Percentiles rank a stretch among this genome's conserved stretches.
Conservation (phyloP, 2,113 vertebrate species). For the Pterocles burchelli region DNA sequence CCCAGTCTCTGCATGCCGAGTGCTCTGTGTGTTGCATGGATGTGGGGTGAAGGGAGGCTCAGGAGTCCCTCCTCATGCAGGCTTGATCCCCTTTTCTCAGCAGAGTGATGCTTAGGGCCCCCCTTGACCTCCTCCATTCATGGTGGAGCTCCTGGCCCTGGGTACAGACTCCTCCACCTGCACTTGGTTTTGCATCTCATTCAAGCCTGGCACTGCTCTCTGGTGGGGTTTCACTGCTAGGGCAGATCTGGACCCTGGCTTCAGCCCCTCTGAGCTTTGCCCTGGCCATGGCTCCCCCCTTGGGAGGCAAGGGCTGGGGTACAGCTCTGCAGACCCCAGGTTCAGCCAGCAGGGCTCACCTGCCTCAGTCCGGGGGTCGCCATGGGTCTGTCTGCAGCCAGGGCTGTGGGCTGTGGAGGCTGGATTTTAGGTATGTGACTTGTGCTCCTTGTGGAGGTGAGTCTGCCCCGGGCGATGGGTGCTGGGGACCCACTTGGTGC, state of each 20-base stretch:
- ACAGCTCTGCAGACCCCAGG: not conserved
- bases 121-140: not conserved
- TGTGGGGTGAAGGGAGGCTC: not conserved
- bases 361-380: not conserved
- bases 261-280: not conserved
- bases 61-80: not conserved
- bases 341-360: not conserved
- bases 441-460: not conserved
- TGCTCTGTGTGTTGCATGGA: constrained; percentile 40
- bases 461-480: not conserved
- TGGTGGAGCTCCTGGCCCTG: not conserved
- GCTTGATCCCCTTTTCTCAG: not conserved
- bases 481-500: not conserved
- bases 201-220: not conserved
- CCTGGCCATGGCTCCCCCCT: not conserved
- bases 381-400: not conserved
- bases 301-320: not conserved
- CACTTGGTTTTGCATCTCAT: not conserved
- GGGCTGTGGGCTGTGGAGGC: not conserved
- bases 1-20: constrained; percentile 43
- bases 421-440: not conserved
- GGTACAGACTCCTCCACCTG: not conserved
- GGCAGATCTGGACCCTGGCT: not conserved
- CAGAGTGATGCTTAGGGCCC: not conserved
- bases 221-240: not conserved